These are phyloP conservation scores for Holcopasites calliopsidis DNA, from an alignment of 1,140 invertebrate species.

Conservation along the genomic window DNA sequence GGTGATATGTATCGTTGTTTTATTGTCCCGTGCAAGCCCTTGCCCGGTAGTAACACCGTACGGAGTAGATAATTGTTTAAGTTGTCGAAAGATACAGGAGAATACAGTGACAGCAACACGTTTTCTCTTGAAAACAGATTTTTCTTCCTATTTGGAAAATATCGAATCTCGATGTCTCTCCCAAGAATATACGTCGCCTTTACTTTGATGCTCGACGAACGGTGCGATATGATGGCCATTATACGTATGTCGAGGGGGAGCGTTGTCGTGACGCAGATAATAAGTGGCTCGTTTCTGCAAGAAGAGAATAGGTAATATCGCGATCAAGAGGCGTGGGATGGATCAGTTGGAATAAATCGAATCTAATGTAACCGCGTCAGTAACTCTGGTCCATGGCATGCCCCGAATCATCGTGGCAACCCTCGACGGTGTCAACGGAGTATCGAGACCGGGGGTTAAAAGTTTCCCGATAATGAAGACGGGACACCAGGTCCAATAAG, in stretches of 20 bases:
- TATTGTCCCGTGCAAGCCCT: background rate
- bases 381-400: background rate
- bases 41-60: too few relatives aligned
- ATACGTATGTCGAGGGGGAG: background rate
- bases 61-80: background rate
- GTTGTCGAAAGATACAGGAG: background rate
- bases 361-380: background rate
- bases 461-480: background rate
- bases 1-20: conserved; percentile 9
- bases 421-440: too few relatives aligned
- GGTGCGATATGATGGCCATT: background rate
- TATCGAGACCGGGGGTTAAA: conserved; percentile 23
- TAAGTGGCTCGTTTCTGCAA: conserved; percentile 42
- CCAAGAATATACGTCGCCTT: too few relatives aligned
- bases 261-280: background rate
- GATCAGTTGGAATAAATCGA: background rate
- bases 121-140: background rate
- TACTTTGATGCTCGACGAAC: background rate
- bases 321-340: background rate
- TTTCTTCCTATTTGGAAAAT: too few relatives aligned
- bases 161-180: background rate
- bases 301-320: conserved; percentile 2
- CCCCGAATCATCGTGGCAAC: too few relatives aligned
- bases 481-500: conserved; percentile 12
- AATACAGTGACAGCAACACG: background rate